Percentiles rank a stretch among this genome's conserved stretches.
These are phyloP conservation scores for Myopa testacea DNA, from an alignment of 2,888 invertebrate genomes.

Conservation along the genomic window DNA sequence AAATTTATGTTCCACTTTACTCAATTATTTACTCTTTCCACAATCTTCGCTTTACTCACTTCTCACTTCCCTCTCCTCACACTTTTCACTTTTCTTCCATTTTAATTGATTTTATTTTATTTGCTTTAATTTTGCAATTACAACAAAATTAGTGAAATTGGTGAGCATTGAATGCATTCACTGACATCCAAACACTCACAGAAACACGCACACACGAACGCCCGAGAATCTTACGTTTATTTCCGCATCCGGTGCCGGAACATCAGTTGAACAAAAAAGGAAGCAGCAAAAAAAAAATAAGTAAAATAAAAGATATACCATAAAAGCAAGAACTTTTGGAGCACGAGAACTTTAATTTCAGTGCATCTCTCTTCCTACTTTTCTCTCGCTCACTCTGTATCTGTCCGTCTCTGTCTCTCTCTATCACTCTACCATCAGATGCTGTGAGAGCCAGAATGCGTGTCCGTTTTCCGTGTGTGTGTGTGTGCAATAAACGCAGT, in stretches of 20 bases:
- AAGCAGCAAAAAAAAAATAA: not conserved
- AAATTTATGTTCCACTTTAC: constrained; percentile 20
- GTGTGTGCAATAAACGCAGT: not conserved
- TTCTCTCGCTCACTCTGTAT: not conserved
- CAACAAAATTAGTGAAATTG: constrained; percentile 17
- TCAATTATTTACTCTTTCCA: constrained; percentile 5
- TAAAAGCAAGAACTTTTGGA: not conserved
- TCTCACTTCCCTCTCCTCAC: not conserved
- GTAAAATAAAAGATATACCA: not conserved
- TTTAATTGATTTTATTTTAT: constrained; percentile 20
- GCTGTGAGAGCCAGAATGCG: not conserved
- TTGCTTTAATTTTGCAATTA: constrained; percentile 10
- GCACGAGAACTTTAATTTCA: not conserved
- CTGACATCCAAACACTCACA: not conserved
- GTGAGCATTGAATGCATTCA: not conserved
- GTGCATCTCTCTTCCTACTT: not conserved
- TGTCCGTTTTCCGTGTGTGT: not conserved
- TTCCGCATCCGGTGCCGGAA: constrained; percentile 15
- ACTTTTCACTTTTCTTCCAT: constrained; percentile 8
- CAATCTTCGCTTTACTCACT: not conserved
- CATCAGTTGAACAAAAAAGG: not conserved
- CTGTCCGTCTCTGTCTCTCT: not conserved
- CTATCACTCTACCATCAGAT: not conserved
- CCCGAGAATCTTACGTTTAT: not conserved
- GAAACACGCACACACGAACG: not conserved